Conservation (phyloP, 2,113 vertebrate species). For the Ptilonorhynchus violaceus region DNA sequence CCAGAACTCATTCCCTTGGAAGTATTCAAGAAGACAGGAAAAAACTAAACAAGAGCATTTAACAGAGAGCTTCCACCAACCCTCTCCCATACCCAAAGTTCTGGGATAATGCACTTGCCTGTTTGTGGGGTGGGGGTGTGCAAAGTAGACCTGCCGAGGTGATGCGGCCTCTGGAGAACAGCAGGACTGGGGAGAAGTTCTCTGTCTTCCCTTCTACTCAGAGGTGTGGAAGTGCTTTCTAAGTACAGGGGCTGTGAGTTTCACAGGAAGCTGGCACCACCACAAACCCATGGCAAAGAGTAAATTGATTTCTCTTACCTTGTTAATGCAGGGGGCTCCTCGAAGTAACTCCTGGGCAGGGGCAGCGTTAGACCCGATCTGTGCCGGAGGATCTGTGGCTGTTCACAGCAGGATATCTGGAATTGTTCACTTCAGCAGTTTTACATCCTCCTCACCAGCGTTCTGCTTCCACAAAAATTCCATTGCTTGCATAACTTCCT, state of each 20-base stretch:
- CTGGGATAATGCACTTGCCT: background rate
- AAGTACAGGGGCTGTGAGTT: no score
- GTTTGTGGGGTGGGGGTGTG: rapidly evolving
- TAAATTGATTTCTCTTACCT: no score
- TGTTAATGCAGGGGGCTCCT: no score
- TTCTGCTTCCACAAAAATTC: background rate
- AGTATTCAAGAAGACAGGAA: no score
- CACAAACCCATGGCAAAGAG: no score
- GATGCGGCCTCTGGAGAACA: rapidly evolving
- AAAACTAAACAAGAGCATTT: background rate
- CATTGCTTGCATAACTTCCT: background rate
- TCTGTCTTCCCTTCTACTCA: no score
- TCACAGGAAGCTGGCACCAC: no score
- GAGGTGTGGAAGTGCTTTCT: no score
- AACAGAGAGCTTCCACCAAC: background rate
- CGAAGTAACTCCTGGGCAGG: no score
- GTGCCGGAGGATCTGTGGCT: background rate
- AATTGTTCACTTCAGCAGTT: background rate
- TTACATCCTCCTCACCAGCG: background rate
- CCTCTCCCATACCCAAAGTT: background rate
- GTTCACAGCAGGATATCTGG: background rate
- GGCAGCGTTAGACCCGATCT: no score
- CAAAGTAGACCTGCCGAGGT: background rate
- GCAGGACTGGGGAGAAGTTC: no score
- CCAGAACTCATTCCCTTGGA: background rate